Evolutionary conservation across 2,888 invertebrate genomes (phyloP).

Genomic region (Molorchus minor): DNA sequence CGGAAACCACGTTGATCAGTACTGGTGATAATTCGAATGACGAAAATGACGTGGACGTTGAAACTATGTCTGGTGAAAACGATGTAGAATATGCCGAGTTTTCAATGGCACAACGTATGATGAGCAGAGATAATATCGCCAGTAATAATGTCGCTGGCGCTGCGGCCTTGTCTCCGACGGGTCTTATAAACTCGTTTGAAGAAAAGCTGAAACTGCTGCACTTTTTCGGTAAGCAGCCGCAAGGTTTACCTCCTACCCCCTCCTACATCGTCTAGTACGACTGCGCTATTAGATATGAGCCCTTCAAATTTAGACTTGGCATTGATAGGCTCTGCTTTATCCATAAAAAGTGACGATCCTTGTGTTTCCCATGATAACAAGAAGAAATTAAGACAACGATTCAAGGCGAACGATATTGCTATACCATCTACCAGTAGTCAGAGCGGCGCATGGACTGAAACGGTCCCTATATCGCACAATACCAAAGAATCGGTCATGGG

Average conservation of each 20-base stretch:
- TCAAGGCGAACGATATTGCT: constrained; percentile 37
- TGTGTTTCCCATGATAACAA: constrained; percentile 29
- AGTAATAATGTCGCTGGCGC: constrained; percentile 43
- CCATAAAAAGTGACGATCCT: constrained; percentile 39
- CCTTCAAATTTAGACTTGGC: constrained; percentile 50
- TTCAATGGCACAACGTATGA: constrained; percentile 64
- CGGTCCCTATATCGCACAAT: constrained; percentile 49
- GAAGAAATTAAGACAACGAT: constrained; percentile 49
- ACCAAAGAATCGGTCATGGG: constrained; percentile 58
- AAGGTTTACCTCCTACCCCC: constrained; percentile 13
- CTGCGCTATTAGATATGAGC: constrained; percentile 47
- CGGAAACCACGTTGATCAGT: constrained; percentile 64
- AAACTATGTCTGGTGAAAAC: constrained; percentile 85
- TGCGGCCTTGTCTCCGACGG: constrained; percentile 45
- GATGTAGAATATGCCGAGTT: constrained; percentile 74
- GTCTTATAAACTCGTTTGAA: constrained; percentile 55
- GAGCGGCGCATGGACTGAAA: constrained; percentile 51
- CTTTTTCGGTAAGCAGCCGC: constrained; percentile 34
- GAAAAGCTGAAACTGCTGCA: constrained; percentile 70
- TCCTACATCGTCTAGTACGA: constrained; percentile 28
- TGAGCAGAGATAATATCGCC: constrained; percentile 49
- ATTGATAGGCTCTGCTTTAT: constrained; percentile 40
- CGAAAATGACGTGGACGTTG: constrained; percentile 88
- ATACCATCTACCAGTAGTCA: constrained; percentile 29
- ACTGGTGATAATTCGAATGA: constrained; percentile 77